Conservation (phyloP, 2,888 invertebrate species). For the Harpalus rubripes region DNA sequence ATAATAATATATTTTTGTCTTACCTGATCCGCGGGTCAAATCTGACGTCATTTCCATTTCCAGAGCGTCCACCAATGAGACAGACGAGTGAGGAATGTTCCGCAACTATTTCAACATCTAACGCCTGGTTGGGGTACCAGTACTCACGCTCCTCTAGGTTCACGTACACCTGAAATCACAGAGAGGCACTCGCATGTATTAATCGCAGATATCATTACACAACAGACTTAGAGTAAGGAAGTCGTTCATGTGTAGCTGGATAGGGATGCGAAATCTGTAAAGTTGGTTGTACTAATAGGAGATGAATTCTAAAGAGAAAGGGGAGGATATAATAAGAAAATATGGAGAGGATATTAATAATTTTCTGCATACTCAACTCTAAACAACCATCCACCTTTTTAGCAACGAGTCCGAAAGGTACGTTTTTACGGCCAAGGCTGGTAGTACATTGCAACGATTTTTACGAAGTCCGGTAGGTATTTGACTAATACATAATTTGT, state of each 20-base stretch:
- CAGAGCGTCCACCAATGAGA: conserved; percentile 80
- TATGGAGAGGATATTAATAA: too few relatives aligned
- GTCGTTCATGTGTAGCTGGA: neutral
- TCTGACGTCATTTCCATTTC: conserved; percentile 79
- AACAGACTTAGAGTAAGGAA: neutral
- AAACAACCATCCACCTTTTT: too few relatives aligned
- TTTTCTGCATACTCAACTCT: too few relatives aligned
- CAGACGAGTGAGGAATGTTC: conserved; percentile 83
- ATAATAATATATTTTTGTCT: neutral
- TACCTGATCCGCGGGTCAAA: conserved; percentile 77
- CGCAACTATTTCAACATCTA: conserved; percentile 81
- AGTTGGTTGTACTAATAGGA: neutral
- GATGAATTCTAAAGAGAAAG: neutral
- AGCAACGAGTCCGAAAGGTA: too few relatives aligned
- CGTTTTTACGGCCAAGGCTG: too few relatives aligned
- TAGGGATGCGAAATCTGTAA: neutral
- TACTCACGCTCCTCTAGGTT: conserved; percentile 82
- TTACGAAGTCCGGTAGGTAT: too few relatives aligned
- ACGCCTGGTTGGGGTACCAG: conserved; percentile 82
- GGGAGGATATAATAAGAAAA: too few relatives aligned
- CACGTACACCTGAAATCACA: conserved; percentile 79
- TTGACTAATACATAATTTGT: too few relatives aligned
- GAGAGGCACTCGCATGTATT: conserved; percentile 29
- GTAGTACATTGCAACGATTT: too few relatives aligned
- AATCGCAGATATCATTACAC: conserved; percentile 13